phyloP scores from a whole-genome alignment of 2,888 invertebrate genomes.

The Heliconius sara region DNA sequence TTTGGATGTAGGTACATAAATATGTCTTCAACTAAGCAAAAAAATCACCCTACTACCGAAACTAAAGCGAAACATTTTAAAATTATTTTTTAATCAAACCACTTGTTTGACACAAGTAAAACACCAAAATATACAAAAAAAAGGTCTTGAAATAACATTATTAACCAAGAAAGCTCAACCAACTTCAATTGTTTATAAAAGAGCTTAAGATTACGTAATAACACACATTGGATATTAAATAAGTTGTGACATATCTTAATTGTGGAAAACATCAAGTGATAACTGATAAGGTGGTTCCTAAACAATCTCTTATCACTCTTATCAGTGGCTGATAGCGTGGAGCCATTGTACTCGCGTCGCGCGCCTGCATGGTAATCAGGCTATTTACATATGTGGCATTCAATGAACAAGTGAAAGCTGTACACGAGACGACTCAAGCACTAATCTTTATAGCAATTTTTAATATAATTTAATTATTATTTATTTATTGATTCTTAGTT shows the following conservation, averaged over 20 bases:
- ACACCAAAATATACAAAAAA: not conserved
- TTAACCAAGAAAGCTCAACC: not conserved
- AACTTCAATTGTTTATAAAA: not conserved
- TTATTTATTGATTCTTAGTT: no score
- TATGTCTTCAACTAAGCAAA: no score
- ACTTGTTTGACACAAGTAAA: no score
- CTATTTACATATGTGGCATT: slow-evolving; percentile 39
- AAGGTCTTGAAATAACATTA: not conserved
- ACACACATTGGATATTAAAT: not conserved
- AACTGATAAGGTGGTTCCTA: slow-evolving; percentile 1
- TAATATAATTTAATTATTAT: not conserved
- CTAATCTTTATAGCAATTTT: not conserved
- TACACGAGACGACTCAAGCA: slow-evolving; percentile 18
- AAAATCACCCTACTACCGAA: no score
- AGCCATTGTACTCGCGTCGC: slow-evolving; percentile 32
- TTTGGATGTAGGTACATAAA: no score
- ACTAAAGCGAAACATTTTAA: no score
- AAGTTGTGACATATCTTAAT: slow-evolving; percentile 30
- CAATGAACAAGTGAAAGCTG: slow-evolving; percentile 39
- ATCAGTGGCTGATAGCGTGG: slow-evolving; percentile 24
- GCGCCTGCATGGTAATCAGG: slow-evolving; percentile 32
- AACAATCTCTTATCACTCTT: slow-evolving; percentile 25
- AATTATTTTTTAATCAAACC: no score
- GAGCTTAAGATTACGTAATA: not conserved
- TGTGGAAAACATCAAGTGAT: slow-evolving; percentile 16